A percentile compares a stretch with the other conserved stretches of the same genome.
Conservation (phyloP, 2,888 invertebrate genomes). For the Sicus ferrugineus region DNA sequence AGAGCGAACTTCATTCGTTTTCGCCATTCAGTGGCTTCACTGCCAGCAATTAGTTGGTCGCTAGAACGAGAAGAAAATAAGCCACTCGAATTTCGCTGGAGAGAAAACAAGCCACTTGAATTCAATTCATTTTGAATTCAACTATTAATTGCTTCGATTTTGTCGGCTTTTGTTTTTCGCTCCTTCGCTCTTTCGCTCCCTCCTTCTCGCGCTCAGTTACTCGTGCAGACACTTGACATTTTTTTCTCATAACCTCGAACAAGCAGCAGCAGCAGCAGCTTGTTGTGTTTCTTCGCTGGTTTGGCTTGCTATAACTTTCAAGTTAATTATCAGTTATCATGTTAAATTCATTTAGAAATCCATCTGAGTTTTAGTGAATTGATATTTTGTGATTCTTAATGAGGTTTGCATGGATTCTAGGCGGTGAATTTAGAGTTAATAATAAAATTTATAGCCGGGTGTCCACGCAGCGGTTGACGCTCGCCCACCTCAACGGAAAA, state of each 20-base stretch:
- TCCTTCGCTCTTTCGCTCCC: neutral
- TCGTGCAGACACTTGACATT: neutral
- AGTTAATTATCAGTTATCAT: no score
- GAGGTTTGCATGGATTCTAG: no score
- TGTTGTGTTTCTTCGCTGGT: neutral
- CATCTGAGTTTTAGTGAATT: no score
- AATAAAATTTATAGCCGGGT: no score
- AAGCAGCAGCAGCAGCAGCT: no score
- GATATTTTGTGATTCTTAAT: no score
- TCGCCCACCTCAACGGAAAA: no score
- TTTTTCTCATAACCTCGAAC: neutral
- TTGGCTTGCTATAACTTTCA: neutral
- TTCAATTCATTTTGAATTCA: constrained; percentile 22
- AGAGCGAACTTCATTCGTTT: constrained; percentile 22
- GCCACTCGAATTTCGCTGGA: constrained; percentile 1
- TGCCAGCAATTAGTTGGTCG: constrained; percentile 19
- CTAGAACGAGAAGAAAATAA: constrained; percentile 14
- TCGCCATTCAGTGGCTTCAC: constrained; percentile 29
- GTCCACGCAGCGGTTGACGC: no score
- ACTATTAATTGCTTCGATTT: constrained; percentile 16
- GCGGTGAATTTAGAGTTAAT: no score
- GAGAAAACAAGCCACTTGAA: neutral
- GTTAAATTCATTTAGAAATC: no score
- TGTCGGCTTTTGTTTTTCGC: constrained; percentile 5
- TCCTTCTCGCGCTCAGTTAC: neutral